phyloP scores from a whole-genome alignment of 2,797 vertebrate genomes.

The Gallinago solitaria region DNA sequence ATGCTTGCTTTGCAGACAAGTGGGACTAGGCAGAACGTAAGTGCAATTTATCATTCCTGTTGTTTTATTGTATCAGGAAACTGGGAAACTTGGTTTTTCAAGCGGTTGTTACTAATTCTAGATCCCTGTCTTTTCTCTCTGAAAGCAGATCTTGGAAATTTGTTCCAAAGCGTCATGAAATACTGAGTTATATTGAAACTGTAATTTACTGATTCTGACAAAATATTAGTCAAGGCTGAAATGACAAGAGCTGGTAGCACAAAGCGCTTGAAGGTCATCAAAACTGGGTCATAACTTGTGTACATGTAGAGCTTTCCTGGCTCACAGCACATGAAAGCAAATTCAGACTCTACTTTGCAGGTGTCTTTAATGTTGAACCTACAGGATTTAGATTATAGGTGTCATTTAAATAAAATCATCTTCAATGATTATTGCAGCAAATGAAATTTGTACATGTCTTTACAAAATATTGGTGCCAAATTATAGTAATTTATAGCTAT shows the following conservation, averaged over 20 bases:
- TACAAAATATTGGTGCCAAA: neutral
- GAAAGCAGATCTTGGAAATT: neutral
- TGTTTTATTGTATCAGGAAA: neutral
- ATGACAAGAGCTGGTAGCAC: neutral
- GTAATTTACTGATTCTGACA: neutral
- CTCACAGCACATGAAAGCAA: neutral
- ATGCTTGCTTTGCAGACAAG: neutral
- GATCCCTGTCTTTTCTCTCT: neutral
- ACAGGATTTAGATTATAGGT: neutral
- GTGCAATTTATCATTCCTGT: neutral
- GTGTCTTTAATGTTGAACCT: neutral
- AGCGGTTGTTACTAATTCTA: neutral
- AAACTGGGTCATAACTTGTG: neutral
- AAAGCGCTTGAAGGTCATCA: neutral
- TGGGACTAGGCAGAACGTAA: neutral
- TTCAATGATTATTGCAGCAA: neutral
- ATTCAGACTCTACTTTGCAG: neutral
- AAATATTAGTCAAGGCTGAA: conserved; percentile 20
- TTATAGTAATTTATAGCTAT: neutral
- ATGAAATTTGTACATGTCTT: neutral
- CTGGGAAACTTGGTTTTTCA: neutral
- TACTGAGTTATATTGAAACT: neutral
- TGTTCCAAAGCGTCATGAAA: neutral
- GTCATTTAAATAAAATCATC: neutral
- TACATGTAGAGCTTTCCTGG: neutral